Evolutionary conservation across 2,113 vertebrate species (phyloP).

Genomic region (Rhinichthys klamathensis): DNA sequence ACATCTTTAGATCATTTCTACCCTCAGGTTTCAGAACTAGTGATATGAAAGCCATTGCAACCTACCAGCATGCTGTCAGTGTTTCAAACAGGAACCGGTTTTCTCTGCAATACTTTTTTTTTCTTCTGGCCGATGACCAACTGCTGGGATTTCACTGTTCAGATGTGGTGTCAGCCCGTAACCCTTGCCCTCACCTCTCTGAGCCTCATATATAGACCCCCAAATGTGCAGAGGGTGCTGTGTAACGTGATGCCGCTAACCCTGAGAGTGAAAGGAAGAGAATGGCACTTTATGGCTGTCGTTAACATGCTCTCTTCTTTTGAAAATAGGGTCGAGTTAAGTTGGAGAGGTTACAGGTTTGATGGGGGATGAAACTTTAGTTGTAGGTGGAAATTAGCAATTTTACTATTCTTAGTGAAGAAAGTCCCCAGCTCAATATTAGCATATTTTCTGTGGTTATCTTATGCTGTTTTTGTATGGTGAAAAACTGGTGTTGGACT

Average conservation of each 20-base stretch:
- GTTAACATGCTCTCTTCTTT: slow-evolving; percentile 33
- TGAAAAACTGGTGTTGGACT: background rate
- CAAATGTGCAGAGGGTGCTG: slow-evolving; percentile 19
- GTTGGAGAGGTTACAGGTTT: background rate
- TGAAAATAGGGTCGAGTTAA: background rate
- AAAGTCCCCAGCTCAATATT: background rate
- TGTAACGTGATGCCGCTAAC: slow-evolving; percentile 66
- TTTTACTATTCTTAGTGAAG: background rate
- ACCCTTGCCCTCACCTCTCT: slow-evolving; percentile 10
- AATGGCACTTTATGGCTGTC: slow-evolving; percentile 32
- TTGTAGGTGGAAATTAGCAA: background rate
- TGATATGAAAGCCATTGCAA: background rate
- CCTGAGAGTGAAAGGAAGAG: slow-evolving; percentile 40
- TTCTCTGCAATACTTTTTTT: slow-evolving; percentile 17
- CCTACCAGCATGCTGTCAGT: background rate
- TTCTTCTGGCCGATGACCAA: slow-evolving; percentile 46
- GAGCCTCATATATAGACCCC: slow-evolving; percentile 34
- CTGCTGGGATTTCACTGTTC: slow-evolving; percentile 60
- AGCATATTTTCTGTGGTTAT: background rate
- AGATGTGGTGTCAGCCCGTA: slow-evolving; percentile 63
- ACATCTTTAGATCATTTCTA: background rate
- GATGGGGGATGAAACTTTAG: background rate
- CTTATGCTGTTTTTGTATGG: background rate
- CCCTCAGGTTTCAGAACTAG: background rate
- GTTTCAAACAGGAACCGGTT: background rate